Conservation (phyloP, 2,888 invertebrate genomes). For the Scaptomyza reducta region DNA sequence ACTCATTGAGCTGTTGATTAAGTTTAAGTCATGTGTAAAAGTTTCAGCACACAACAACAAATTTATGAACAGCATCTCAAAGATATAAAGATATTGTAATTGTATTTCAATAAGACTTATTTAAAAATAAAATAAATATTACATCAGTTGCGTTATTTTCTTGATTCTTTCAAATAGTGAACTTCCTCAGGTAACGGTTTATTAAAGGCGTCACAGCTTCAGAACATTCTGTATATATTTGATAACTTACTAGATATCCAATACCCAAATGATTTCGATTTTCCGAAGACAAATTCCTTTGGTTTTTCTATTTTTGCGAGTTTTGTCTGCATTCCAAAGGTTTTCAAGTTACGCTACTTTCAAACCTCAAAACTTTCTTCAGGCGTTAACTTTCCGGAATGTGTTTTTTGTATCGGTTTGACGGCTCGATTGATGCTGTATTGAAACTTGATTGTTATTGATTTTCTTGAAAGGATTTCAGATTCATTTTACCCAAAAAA, state of each 20-base stretch:
- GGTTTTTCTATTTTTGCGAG: not conserved
- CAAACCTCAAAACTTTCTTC: conserved; percentile 8
- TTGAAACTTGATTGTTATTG: not conserved
- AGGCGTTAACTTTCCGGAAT: not conserved
- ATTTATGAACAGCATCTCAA: too few relatives aligned
- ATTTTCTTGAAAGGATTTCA: not conserved
- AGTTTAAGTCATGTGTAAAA: not conserved
- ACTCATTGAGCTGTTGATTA: not conserved
- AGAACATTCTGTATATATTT: too few relatives aligned
- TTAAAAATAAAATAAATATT: not conserved
- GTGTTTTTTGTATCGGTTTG: not conserved
- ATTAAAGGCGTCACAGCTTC: not conserved
- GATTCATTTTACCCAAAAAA: not conserved
- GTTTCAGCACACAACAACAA: too few relatives aligned
- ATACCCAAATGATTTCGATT: too few relatives aligned
- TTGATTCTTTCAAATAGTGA: not conserved
- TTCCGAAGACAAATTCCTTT: too few relatives aligned
- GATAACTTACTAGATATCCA: not conserved
- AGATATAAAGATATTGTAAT: not conserved
- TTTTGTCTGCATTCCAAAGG: not conserved
- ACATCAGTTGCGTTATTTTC: not conserved
- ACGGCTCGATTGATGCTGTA: not conserved
- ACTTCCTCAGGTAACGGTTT: not conserved
- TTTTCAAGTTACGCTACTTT: not conserved
- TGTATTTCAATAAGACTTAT: not conserved